Evolutionary conservation across 2,113 vertebrate species (phyloP).

Genomic region (Mesitornis unicolor): DNA sequence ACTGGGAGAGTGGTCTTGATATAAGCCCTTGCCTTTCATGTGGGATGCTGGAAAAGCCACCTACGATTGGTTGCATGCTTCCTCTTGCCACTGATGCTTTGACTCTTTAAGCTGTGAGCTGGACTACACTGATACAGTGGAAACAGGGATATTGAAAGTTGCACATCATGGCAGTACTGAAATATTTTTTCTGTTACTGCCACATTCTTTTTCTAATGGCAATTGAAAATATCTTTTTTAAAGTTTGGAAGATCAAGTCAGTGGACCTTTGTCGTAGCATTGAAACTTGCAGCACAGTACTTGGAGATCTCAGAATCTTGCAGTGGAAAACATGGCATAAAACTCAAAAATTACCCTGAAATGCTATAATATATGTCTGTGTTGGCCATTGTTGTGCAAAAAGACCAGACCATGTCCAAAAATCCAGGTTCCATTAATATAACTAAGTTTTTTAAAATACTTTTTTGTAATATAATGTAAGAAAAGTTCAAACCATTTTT

Average conservation of each 20-base stretch:
- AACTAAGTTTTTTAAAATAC: not conserved
- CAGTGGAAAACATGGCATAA: not conserved
- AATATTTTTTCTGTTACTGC: not conserved
- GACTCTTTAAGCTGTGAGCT: not conserved
- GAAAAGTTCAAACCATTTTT: not conserved
- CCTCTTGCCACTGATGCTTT: fast-evolving
- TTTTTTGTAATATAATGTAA: not conserved
- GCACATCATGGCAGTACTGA: not conserved
- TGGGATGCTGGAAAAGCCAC: not conserved
- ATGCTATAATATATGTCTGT: not conserved
- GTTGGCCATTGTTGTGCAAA: not conserved
- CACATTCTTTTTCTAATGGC: not conserved
- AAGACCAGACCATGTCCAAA: not conserved
- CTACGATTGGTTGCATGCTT: not conserved
- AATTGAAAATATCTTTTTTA: not conserved
- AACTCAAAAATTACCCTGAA: not conserved
- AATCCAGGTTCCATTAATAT: not conserved
- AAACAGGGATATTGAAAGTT: not conserved
- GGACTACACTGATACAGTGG: not conserved
- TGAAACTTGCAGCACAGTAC: not conserved
- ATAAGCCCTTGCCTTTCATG: not conserved
- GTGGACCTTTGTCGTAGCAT: not conserved
- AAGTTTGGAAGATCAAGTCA: not conserved
- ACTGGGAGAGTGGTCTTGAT: not conserved
- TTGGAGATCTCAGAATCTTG: not conserved